phyloP scores from a whole-genome alignment of 1,140 invertebrate genomes.

The Nixonia krombeini region DNA sequence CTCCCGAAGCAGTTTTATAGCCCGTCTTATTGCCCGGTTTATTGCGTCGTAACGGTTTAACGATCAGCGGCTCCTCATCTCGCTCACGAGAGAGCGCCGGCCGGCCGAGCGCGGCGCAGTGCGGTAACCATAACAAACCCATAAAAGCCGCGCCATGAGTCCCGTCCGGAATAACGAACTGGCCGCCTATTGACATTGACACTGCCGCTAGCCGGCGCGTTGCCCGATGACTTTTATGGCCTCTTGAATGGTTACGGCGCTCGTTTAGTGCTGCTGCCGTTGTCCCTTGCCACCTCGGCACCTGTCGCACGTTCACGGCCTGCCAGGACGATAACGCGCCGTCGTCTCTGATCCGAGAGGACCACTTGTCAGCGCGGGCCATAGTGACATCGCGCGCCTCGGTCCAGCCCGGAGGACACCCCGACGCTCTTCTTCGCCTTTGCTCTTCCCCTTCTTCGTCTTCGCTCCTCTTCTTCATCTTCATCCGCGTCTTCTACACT shows the following conservation, averaged over 20 bases:
- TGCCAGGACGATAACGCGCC: too few species aligned
- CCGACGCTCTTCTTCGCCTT: too few species aligned
- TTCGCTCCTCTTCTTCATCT: constrained; percentile 2
- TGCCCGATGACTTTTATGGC: constrained; percentile 65
- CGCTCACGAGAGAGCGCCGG: constrained; percentile 6
- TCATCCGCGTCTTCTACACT: too few species aligned
- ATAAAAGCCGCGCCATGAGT: constrained; percentile 62
- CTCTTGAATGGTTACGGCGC: constrained; percentile 48
- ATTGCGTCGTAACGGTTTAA: constrained; percentile 70
- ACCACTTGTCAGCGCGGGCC: too few species aligned
- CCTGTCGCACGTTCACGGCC: constrained; percentile 36
- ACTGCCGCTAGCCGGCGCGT: constrained; percentile 21
- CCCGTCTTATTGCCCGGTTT: constrained; percentile 66
- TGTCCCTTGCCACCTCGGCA: constrained; percentile 36
- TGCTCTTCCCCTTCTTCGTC: constrained; percentile 17
- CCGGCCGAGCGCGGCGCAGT: constrained; percentile 9
- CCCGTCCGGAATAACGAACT: constrained; percentile 52
- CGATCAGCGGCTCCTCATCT: constrained; percentile 56
- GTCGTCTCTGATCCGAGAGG: too few species aligned
- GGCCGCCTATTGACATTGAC: constrained; percentile 65
- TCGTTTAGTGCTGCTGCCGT: constrained; percentile 28
- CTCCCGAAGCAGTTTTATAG: constrained; percentile 61
- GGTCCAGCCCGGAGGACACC: constrained; percentile 31
- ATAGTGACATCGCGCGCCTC: constrained; percentile 4
- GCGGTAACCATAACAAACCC: constrained; percentile 57